Evolutionary conservation across 2,797 vertebrate genomes (phyloP), one percentile per base, ranked within the genome.

Genomic region (Limnodromus scolopaceus): DNA sequence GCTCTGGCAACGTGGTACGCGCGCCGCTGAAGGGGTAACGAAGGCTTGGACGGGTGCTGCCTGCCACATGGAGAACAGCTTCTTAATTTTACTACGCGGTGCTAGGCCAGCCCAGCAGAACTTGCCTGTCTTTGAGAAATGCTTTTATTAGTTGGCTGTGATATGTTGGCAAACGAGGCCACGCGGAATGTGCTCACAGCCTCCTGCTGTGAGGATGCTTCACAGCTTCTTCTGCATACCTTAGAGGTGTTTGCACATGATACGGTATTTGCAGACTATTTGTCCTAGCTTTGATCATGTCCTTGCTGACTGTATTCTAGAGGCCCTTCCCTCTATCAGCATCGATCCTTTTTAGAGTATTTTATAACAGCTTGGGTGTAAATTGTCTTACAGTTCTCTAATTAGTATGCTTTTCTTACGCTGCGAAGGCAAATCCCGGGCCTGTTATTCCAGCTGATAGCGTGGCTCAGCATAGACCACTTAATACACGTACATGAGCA

Each of bases 251-350:
- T 89, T 72, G 75, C 65, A 70, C 61, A 28, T 95, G 79, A 63
- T 55, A 34, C 3, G 9, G 54, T 64, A 28, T 87, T 93, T 95
- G 83, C 63, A 65, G 77, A 34, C 93, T 92, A 49, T 93, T 93
- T 96, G 82, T 96, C 87, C 87, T 92, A 23, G 70, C 93, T 95
- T 94, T 95, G 94, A 93, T 96, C 90, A 23, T 28, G 80, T 75
- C 92, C 89, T 90, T 70, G 80, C 92, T 66, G 85, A 65, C 58
- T 55, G 43, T 30, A 14, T 94, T 91, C 61, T 9, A 14, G 36
- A n/a, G 25, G 53, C 72, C 84, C 55, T 92, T 82, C 63, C 61
- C 69, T 86, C 83, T 84, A 13, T 86, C 61, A 32, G 45, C 61
- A 72, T 46, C 32, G n/a, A 84, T 90, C 85, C 41, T 84, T 94